Conservation (phyloP, 2,888 invertebrate species). For the Morpho deidamia region DNA sequence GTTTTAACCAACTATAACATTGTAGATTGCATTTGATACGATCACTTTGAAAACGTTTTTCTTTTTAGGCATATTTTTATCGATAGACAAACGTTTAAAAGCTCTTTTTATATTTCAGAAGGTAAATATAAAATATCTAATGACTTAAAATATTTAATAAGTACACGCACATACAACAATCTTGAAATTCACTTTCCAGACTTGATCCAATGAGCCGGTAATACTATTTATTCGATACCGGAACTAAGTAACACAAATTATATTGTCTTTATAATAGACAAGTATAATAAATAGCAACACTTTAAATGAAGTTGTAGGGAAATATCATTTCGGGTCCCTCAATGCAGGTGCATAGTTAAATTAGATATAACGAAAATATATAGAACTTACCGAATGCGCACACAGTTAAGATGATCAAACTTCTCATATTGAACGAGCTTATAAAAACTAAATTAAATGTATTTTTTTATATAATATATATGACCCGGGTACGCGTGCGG, state of each 20-base stretch:
- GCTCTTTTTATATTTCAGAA: too few relatives aligned
- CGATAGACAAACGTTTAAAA: too few relatives aligned
- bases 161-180: too few relatives aligned
- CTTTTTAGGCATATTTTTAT: too few relatives aligned
- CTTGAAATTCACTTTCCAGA: too few relatives aligned
- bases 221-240: neutral
- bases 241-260: neutral
- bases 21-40: neutral
- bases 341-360: neutral
- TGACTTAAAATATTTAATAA: too few relatives aligned
- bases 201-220: neutral
- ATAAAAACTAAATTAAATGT: slow-evolving; percentile 29
- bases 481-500: slow-evolving; percentile 52
- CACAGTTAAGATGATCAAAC: slow-evolving; percentile 48
- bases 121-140: too few relatives aligned
- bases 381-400: slow-evolving; percentile 56
- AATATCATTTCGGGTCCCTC: neutral
- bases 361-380: neutral
- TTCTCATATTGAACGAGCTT: slow-evolving; percentile 48
- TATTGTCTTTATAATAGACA: too few relatives aligned
- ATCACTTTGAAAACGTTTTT: neutral
- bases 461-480: slow-evolving; percentile 31
- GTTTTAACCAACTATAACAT: neutral
- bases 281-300: too few relatives aligned
- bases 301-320: neutral